These are phyloP conservation scores for Pimephales promelas DNA, from an alignment of 2,113 vertebrate species.

Conservation along the genomic window DNA sequence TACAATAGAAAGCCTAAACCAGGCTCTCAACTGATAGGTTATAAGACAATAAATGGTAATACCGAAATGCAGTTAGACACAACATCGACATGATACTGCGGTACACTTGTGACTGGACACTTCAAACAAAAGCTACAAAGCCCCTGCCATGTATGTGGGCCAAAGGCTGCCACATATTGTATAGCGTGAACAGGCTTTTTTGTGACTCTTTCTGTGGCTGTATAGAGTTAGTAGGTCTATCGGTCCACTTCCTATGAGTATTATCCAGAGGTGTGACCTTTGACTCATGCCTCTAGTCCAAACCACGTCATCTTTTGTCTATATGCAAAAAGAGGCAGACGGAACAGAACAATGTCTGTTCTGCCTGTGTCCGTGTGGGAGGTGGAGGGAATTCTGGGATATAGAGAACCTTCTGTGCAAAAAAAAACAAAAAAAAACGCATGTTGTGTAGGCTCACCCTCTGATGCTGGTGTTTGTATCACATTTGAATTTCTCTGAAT, in stretches of 20 bases:
- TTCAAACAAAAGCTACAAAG: conserved; percentile 28
- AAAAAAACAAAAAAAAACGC: conserved; percentile 47
- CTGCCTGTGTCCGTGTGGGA: conserved; percentile 41
- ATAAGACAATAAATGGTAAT: neutral
- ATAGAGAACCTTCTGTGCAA: conserved; percentile 46
- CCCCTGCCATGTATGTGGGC: neutral
- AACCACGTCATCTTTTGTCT: conserved; percentile 64
- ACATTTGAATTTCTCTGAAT: conserved; percentile 38
- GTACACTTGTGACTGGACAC: neutral
- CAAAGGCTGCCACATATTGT: conserved; percentile 20
- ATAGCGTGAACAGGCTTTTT: neutral
- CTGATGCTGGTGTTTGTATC: conserved; percentile 48
- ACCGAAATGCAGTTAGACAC: neutral
- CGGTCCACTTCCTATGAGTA: conserved; percentile 74
- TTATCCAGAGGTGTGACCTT: conserved; percentile 75
- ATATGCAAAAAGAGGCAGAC: conserved; percentile 33
- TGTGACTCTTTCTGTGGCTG: conserved; percentile 33
- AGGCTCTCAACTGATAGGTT: neutral
- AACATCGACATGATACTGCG: neutral
- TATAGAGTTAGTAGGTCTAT: conserved; percentile 48
- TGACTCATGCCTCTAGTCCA: conserved; percentile 63
- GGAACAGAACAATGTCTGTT: conserved; percentile 40
- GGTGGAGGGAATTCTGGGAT: conserved; percentile 52
- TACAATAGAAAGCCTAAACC: neutral
- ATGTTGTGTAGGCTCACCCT: conserved; percentile 48